Conservation (phyloP, 2,888 invertebrate genomes). For the Tuta absoluta region DNA sequence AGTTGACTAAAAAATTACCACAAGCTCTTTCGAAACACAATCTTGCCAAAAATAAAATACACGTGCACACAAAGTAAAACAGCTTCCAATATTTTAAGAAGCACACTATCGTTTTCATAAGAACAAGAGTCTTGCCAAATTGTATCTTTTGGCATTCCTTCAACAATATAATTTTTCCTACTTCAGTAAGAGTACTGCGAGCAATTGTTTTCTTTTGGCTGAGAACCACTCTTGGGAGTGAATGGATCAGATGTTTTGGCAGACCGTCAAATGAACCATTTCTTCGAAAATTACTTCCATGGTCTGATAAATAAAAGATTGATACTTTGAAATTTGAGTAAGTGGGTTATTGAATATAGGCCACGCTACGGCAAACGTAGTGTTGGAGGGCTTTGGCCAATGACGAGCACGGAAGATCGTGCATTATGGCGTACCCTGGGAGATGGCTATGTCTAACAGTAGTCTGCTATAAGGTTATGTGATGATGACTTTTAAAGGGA, state of each 20-base stretch:
- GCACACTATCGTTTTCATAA: background rate
- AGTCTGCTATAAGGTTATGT: too few species aligned
- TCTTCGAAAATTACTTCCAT: background rate
- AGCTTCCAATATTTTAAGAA: background rate
- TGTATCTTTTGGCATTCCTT: constrained; percentile 15
- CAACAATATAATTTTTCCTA: constrained; percentile 9
- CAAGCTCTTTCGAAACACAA: too few species aligned
- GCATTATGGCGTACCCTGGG: too few species aligned
- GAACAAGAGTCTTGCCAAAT: constrained; percentile 12
- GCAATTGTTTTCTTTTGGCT: constrained; percentile 14
- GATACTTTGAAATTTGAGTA: too few species aligned
- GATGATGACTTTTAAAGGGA: too few species aligned
- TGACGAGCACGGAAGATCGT: too few species aligned
- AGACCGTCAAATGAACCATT: background rate
- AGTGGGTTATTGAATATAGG: too few species aligned
- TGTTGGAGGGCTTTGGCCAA: too few species aligned
- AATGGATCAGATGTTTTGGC: background rate
- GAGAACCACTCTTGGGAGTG: constrained; percentile 6
- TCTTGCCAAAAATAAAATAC: background rate
- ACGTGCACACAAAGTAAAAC: background rate
- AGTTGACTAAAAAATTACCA: too few species aligned
- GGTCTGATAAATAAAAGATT: too few species aligned
- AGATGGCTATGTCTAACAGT: too few species aligned
- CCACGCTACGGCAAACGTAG: too few species aligned
- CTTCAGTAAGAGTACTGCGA: background rate